phyloP scores from a whole-genome alignment of 2,888 invertebrate species.

The Drosophila quinaria region DNA sequence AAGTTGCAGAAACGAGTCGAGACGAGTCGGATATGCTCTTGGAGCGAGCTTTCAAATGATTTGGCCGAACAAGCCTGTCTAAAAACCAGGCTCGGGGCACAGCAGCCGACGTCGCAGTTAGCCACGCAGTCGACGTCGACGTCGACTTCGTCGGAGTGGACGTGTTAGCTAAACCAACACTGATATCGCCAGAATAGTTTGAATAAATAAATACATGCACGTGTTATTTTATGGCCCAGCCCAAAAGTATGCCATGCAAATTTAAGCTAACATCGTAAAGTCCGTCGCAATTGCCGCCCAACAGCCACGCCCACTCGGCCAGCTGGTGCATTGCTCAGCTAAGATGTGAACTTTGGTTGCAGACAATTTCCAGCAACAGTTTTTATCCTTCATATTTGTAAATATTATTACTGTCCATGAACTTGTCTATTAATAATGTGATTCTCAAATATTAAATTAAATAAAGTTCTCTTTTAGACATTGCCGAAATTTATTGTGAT shows the following conservation, averaged over 20 bases:
- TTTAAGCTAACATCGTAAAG: not conserved
- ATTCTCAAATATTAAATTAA: too few relatives aligned
- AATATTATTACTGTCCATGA: too few relatives aligned
- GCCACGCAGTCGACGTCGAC: not conserved
- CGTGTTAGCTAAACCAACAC: constrained; percentile 47
- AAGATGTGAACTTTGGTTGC: not conserved
- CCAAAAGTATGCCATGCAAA: constrained; percentile 29
- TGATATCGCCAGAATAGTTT: constrained; percentile 58
- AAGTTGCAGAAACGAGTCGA: constrained; percentile 47
- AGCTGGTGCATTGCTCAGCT: not conserved
- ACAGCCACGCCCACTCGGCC: not conserved
- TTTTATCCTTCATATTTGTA: not conserved
- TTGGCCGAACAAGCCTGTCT: constrained; percentile 30
- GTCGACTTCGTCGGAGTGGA: constrained; percentile 4
- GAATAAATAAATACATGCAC: constrained; percentile 64
- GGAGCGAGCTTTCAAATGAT: constrained; percentile 53
- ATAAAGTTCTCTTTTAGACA: too few relatives aligned
- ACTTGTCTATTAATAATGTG: too few relatives aligned
- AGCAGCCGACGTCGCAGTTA: constrained; percentile 28
- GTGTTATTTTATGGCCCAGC: constrained; percentile 41
- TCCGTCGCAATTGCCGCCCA: not conserved
- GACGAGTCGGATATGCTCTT: constrained; percentile 41
- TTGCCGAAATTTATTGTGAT: too few relatives aligned
- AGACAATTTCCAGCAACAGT: not conserved
- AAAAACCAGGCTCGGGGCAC: constrained; percentile 40